Evolutionary conservation across 2,113 vertebrate genomes (phyloP), one percentile per base, ranked within the genome.

Genomic region (Podarcis raffonei): DNA sequence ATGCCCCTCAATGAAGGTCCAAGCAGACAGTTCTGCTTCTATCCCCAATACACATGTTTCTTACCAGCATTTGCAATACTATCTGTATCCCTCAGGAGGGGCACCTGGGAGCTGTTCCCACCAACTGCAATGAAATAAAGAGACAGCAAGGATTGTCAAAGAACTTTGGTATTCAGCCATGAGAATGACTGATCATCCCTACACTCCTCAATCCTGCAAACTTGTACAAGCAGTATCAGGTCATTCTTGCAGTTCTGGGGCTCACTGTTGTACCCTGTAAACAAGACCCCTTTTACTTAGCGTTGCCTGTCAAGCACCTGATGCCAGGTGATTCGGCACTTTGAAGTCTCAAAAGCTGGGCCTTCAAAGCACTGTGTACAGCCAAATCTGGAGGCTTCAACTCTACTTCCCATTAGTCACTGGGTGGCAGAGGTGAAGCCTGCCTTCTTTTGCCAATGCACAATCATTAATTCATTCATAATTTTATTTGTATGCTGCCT

Each of bases 81-180:
- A 7, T 98, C 97, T 0, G 96, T 94, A 35, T 98, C 97, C 18
- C 95, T 97, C 85, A 99, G 95, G 76, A 99, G 91, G 48, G 98
- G 98, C 48, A 98, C 97, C 84, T 98, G 98, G 57, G 98, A 98
- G 83, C 97, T 96, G 18, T 98, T 97, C 81, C 98, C 96, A 0
- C 94, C 98, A 57, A 98, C 98, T 98, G 87, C 22, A 89, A 62
- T 32, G 65, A 42, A 53, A 83, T 39, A 23, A 37, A 37, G 37
- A 37, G n/a, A 78, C 1, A 71, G 27, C 27, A 69, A 48, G 22
- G 22, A 12, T 0, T 42, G 20, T 75, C 48, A 83, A 30, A 66
- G 79, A 37, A 35, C 2, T 25, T 8, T 30, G 35, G 4, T 27
- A 35, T 6, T 2, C 16, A 39, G 30, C 32, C 27, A 62, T 11